Percentiles rank a stretch among this genome's conserved stretches.
These are phyloP conservation scores for Brachionus paranguensis DNA, from an alignment of 1,140 invertebrate genomes.

Conservation along the genomic window DNA sequence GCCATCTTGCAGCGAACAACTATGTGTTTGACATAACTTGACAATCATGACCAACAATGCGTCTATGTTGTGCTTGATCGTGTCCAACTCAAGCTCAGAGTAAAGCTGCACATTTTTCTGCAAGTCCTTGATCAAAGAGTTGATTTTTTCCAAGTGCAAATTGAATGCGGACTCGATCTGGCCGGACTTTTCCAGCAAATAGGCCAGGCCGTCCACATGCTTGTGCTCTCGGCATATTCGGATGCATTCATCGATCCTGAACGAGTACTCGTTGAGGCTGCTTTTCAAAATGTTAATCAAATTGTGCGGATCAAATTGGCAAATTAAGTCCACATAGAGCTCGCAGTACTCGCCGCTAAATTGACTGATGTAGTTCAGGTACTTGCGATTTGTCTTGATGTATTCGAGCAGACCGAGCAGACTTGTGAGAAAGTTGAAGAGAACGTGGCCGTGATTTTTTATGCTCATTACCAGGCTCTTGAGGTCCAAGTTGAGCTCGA, in stretches of 20 bases:
- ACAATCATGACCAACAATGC: not conserved
- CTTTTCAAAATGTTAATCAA: conserved; percentile 53
- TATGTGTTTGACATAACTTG: conserved; percentile 23
- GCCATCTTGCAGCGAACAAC: not conserved
- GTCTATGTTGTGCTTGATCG: conserved; percentile 10
- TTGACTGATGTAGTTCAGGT: conserved; percentile 43
- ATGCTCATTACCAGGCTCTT: not conserved
- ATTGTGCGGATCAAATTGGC: conserved; percentile 59
- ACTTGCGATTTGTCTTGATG: conserved; percentile 28
- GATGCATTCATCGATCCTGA: conserved; percentile 47
- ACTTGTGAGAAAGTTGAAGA: not conserved
- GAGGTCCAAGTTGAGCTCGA: conserved; percentile 7
- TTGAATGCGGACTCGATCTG: conserved; percentile 58
- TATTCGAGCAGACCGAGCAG: not conserved
- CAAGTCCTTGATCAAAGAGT: conserved; percentile 23
- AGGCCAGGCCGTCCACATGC: conserved; percentile 58
- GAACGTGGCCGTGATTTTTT: not conserved
- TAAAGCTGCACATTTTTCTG: not conserved
- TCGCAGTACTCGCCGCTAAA: conserved; percentile 51
- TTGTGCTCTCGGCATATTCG: conserved; percentile 53
- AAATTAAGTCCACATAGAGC: conserved; percentile 64
- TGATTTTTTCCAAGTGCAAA: conserved; percentile 51
- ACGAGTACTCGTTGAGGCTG: conserved; percentile 40
- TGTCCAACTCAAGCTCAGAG: not conserved
- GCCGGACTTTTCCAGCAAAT: conserved; percentile 59